These are phyloP conservation scores for Eurytoma californica DNA, from an alignment of 2,888 invertebrate species.

Conservation along the genomic window DNA sequence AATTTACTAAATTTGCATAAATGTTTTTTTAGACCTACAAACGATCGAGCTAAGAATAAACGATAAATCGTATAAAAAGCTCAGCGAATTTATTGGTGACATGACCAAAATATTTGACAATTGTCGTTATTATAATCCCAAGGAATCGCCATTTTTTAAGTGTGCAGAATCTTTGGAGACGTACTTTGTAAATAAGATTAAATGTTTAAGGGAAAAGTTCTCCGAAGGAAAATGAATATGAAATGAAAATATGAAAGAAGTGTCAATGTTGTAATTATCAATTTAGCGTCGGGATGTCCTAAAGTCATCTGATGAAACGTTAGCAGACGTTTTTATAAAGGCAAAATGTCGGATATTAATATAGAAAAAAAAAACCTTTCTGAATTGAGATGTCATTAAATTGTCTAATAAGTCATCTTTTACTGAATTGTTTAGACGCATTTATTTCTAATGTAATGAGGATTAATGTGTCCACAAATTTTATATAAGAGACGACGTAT, in stretches of 20 bases:
- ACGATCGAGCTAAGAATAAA: slow-evolving; percentile 92
- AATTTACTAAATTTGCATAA: slow-evolving; percentile 19
- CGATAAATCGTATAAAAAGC: slow-evolving; percentile 87
- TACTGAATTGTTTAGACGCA: slow-evolving; percentile 36
- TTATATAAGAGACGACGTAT: slow-evolving; percentile 41
- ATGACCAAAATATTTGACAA: slow-evolving; percentile 99
- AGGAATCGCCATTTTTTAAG: slow-evolving; percentile 96
- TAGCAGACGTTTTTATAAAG: slow-evolving; percentile 52
- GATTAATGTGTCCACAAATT: slow-evolving; percentile 31
- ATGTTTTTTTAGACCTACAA: slow-evolving; percentile 88
- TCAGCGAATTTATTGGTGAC: slow-evolving; percentile 97
- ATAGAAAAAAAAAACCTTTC: slow-evolving; percentile 46
- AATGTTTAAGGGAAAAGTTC: slow-evolving; percentile 89
- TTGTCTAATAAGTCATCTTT: slow-evolving; percentile 56
- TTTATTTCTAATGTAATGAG: slow-evolving; percentile 46
- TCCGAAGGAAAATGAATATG: slow-evolving; percentile 77
- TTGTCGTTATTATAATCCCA: slow-evolving; percentile 97
- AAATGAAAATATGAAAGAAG: slow-evolving; percentile 48
- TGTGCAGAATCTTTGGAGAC: slow-evolving; percentile 97
- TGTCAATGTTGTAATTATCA: slow-evolving; percentile 57
- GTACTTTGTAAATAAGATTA: slow-evolving; percentile 95
- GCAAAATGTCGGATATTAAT: slow-evolving; percentile 44
- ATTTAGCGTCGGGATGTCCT: slow-evolving; percentile 48
- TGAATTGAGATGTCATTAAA: slow-evolving; percentile 45
- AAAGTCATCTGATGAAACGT: slow-evolving; percentile 45